Evolutionary conservation across 2,888 invertebrate species (phyloP).

Genomic region (Dasypogon diadema): DNA sequence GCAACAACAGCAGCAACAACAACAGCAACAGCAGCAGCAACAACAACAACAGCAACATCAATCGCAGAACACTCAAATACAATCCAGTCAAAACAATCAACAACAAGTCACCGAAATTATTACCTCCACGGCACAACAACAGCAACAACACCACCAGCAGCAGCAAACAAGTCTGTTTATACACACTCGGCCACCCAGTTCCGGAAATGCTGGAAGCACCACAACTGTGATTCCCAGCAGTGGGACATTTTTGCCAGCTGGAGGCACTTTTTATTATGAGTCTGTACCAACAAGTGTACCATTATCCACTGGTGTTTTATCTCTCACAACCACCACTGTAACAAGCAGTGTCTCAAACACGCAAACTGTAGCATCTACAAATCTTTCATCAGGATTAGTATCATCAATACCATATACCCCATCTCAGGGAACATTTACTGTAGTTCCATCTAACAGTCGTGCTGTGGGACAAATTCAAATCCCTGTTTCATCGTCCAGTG

Average conservation of each 20-base stretch:
- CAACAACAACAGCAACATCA: constrained; percentile 38
- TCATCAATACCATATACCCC: constrained; percentile 64
- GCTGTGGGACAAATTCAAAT: constrained; percentile 65
- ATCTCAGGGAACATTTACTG: constrained; percentile 66
- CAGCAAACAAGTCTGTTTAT: constrained; percentile 62
- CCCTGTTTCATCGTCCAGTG: constrained; percentile 59
- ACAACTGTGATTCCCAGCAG: constrained; percentile 59
- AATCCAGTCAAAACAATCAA: constrained; percentile 43
- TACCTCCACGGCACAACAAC: constrained; percentile 53
- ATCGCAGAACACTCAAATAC: constrained; percentile 44
- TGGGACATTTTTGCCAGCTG: constrained; percentile 62
- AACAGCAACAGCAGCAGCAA: constrained; percentile 59
- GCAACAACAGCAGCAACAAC: constrained; percentile 51
- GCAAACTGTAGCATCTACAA: constrained; percentile 59
- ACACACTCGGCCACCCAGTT: constrained; percentile 61
- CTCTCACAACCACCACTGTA: constrained; percentile 66
- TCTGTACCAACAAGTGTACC: constrained; percentile 65
- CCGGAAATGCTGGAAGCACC: constrained; percentile 54
- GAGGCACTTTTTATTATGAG: constrained; percentile 67
- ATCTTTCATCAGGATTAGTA: constrained; percentile 59
- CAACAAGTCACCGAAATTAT: constrained; percentile 56
- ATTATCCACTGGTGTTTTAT: constrained; percentile 66
- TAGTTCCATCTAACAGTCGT: constrained; percentile 62
- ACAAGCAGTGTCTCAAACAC: constrained; percentile 63
- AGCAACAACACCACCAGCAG: constrained; percentile 42